Evolutionary conservation across 2,888 invertebrate species (phyloP), one percentile per base, ranked within the genome.

Genomic region (Mythimna pallens): DNA sequence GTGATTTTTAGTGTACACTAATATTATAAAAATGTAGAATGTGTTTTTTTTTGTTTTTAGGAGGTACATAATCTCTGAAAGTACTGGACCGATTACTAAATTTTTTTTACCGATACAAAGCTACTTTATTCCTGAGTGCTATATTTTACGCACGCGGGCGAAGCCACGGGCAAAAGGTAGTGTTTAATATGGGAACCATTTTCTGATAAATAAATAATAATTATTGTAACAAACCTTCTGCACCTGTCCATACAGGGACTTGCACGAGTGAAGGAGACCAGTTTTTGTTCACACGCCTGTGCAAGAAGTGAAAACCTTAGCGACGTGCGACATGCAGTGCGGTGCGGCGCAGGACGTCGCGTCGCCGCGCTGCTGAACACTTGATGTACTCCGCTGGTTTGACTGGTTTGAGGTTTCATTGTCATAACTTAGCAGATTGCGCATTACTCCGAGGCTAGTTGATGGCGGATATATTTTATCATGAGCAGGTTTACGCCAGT

Each of bases 281-380:
- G 69, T 69, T 69, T 68, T 65, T 65, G 58, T 76, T 83, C 73
- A 58, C 76, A 79, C 66, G 80, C 62, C n/a, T 61, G 50, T 62
- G 47, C 66, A 70, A 71, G 69, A 80, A 82, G 71, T 83, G 76
- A 82, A 63, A 82, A 73, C 30, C 55, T 52, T 40, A 55, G 14
- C 43, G 70, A 47, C 20, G n/a, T 25, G 64, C 47, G n/a, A 54
- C 62, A 14, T 43, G 12, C 43, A 47, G 63, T 50, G 73, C 52
- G 25, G 76, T 22, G 73, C 17, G 12, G 30, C n/a, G 55, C 70
- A 57, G 77, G 67, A 75, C 55, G 40, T n/a, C 14, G 43, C 43
- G 43, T 47, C 43, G 40, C 40, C 47, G 64, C 25, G 25, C 25
- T 62, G 12, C 47, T 54, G 67, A 20, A 50, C 50, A 65, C 50